Conservation (phyloP, 2,888 invertebrate species). For the Phyllotreta striolata region DNA sequence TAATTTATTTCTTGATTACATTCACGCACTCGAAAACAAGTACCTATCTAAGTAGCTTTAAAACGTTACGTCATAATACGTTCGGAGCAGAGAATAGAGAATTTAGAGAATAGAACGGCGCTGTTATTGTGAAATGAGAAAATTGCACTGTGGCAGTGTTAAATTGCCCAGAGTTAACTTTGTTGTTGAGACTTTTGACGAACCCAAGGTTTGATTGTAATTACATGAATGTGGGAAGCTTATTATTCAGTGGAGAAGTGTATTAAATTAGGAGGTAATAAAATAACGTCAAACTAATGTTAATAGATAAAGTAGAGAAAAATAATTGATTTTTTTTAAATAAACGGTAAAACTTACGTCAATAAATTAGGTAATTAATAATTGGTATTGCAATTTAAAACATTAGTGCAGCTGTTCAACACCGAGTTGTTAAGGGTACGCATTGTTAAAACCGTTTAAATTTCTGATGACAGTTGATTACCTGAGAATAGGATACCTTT, state of each 20-base stretch:
- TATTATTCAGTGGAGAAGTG: no score
- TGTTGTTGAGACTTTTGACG: no score
- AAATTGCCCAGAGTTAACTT: no score
- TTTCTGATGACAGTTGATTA: slow-evolving; percentile 24
- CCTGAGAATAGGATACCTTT: slow-evolving; percentile 17
- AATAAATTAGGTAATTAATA: no score
- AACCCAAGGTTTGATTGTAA: no score
- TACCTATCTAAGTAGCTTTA: slow-evolving; percentile 16
- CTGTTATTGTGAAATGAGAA: neutral
- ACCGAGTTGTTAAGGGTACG: slow-evolving; percentile 18
- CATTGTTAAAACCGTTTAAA: slow-evolving; percentile 30
- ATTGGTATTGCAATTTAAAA: slow-evolving; percentile 20
- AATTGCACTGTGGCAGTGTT: slow-evolving; percentile 1
- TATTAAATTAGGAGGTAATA: no score
- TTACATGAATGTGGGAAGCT: no score
- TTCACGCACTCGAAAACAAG: slow-evolving; percentile 25
- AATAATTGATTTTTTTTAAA: no score
- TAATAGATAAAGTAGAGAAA: no score
- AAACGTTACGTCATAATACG: slow-evolving; percentile 21
- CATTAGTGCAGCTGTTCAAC: neutral
- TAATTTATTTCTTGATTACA: slow-evolving; percentile 40
- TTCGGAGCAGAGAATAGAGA: neutral
- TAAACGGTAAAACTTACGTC: no score
- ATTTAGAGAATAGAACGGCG: neutral
- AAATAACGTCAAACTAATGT: no score